Percentiles rank a stretch among this genome's conserved stretches.
Conservation (phyloP, 2,113 vertebrate species). For the Periophthalmodon schlosseri region DNA sequence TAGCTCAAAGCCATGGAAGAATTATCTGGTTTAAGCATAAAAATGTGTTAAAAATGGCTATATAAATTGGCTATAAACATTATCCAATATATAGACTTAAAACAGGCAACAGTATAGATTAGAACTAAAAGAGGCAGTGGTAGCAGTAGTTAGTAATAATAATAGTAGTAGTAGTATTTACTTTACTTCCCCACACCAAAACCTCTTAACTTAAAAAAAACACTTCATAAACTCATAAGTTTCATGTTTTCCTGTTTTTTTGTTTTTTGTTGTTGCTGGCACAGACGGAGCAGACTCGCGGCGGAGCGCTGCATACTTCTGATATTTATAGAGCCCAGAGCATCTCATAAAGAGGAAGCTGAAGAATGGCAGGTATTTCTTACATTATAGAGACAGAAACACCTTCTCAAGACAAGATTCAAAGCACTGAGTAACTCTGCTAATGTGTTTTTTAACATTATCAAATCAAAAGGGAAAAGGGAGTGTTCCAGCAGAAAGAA, state of each 20-base stretch:
- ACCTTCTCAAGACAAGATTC: background rate
- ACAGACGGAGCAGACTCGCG: background rate
- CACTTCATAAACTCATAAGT: too few species aligned
- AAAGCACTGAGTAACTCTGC: too few species aligned
- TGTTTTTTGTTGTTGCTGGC: background rate
- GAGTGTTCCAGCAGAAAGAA: background rate
- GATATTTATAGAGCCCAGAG: conserved; percentile 1
- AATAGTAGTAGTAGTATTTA: too few species aligned
- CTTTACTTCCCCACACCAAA: too few species aligned
- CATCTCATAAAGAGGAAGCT: background rate
- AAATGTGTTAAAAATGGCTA: too few species aligned
- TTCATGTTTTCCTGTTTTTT: background rate
- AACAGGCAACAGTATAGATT: too few species aligned
- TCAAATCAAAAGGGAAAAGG: background rate
- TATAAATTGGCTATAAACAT: too few species aligned
- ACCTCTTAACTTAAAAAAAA: background rate
- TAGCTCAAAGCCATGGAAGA: too few species aligned
- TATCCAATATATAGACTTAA: too few species aligned
- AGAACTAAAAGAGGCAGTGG: too few species aligned
- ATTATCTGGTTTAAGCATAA: too few species aligned
- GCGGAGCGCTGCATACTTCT: background rate
- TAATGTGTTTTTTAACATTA: background rate
- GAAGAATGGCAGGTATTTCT: background rate
- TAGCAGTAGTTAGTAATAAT: too few species aligned
- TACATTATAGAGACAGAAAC: background rate